Percentiles rank a stretch among this genome's conserved stretches.
These are phyloP conservation scores for Caenorhabditis virilis DNA, from an alignment of 2,888 invertebrate genomes.

Conservation along the genomic window DNA sequence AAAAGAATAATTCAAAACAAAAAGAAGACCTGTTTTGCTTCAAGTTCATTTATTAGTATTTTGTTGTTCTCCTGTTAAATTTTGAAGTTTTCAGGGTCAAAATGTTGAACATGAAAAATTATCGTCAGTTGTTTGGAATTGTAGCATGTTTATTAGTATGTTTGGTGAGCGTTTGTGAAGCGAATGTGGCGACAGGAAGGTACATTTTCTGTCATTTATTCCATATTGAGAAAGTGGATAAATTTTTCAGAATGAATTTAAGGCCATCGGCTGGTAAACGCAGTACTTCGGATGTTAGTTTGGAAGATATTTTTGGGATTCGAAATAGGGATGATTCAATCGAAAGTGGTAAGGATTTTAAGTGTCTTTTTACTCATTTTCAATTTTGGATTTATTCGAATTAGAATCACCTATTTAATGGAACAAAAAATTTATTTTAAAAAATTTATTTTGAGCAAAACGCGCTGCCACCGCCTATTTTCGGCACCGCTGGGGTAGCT, in stretches of 20 bases:
- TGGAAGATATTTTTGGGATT: not conserved
- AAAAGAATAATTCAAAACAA: not conserved
- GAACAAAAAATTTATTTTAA: no score
- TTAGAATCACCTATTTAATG: no score
- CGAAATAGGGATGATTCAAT: not conserved
- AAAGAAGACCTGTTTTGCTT: not conserved
- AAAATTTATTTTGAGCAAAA: no score
- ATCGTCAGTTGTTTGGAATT: conserved; percentile 2
- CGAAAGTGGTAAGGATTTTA: no score
- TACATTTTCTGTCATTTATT: not conserved
- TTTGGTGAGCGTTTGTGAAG: conserved; percentile 8
- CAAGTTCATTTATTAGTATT: not conserved
- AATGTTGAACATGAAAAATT: not conserved
- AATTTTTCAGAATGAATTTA: conserved; percentile 22
- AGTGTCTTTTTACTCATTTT: no score
- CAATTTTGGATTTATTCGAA: no score
- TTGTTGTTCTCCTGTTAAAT: not conserved
- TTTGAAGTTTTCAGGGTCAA: not conserved
- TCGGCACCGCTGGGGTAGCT: no score
- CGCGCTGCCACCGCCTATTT: no score
- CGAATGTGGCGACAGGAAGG: conserved; percentile 35
- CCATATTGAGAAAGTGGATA: not conserved
- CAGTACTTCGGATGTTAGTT: conserved; percentile 2
- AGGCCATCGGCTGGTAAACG: conserved; percentile 39
- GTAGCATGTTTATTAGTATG: not conserved